Evolutionary conservation across 1,140 invertebrate genomes (phyloP).

Genomic region (Marisa cornuarietis): DNA sequence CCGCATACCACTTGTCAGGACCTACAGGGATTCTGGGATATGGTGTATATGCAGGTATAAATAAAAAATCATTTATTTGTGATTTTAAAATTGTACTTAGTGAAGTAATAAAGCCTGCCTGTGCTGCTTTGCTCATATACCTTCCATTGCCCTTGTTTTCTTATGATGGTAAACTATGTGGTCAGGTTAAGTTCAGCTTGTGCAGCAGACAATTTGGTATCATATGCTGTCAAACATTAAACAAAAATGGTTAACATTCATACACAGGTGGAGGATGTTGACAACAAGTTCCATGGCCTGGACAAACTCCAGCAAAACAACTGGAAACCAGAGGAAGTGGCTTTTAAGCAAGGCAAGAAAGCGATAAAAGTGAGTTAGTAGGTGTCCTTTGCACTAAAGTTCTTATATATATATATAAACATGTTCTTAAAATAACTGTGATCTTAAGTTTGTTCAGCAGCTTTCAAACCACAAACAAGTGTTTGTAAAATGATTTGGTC

Average conservation of each 20-base stretch:
- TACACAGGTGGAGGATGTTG: slow-evolving; percentile 61
- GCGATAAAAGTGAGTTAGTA: no score
- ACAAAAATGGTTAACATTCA: slow-evolving; percentile 1
- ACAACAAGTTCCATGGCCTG: slow-evolving; percentile 55
- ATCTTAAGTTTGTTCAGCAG: no score
- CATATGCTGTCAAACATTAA: slow-evolving; percentile 1
- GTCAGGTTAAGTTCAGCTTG: not conserved
- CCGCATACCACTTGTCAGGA: slow-evolving; percentile 73
- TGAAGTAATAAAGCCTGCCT: no score
- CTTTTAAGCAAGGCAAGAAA: slow-evolving; percentile 49
- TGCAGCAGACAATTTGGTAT: not conserved
- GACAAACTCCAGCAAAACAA: slow-evolving; percentile 48
- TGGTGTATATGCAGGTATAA: slow-evolving; percentile 74
- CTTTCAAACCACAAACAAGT: not conserved
- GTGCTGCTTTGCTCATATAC: no score
- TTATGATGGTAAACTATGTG: not conserved
- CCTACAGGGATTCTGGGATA: slow-evolving; percentile 82
- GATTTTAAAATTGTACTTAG: no score
- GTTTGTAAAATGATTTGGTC: not conserved
- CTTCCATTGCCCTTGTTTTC: no score
- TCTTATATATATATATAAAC: no score
- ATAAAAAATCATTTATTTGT: no score
- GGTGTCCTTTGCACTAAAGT: no score
- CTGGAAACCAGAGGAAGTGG: slow-evolving; percentile 47
- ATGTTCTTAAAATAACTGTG: no score